phyloP scores from a whole-genome alignment of 2,888 invertebrate species.

The Cloeon dipterum region DNA sequence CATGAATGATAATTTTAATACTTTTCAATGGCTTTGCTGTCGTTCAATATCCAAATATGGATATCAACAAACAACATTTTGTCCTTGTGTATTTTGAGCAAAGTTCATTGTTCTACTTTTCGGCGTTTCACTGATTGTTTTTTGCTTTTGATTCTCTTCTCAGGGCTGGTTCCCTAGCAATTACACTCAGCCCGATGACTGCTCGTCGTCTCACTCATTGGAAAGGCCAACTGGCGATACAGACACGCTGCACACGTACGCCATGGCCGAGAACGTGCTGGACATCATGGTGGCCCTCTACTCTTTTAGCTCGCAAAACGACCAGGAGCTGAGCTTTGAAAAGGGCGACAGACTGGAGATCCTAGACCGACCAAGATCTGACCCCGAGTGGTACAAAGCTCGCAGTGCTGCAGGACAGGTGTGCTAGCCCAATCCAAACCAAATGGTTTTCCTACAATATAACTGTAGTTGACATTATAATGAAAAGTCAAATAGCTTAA shows the following conservation, averaged over 20 bases:
- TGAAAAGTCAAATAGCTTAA: no score
- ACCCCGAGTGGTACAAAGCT: constrained; percentile 81
- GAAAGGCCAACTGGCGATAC: constrained; percentile 42
- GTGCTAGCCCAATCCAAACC: no score
- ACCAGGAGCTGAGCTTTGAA: constrained; percentile 89
- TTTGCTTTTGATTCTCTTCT: no score
- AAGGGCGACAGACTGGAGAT: constrained; percentile 93
- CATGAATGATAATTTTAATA: no score
- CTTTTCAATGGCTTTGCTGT: no score
- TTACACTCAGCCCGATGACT: constrained; percentile 59
- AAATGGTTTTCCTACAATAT: no score
- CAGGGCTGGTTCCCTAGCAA: constrained; percentile 97
- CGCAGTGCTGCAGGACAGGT: constrained; percentile 24
- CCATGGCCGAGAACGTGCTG: constrained; percentile 85
- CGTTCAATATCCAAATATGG: no score
- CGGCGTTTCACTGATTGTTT: no score
- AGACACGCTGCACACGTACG: constrained; percentile 74
- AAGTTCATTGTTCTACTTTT: no score
- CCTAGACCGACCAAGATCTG: constrained; percentile 83
- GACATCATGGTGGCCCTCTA: constrained; percentile 92
- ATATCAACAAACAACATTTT: no score
- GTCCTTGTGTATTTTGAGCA: no score
- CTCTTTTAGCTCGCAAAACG: constrained; percentile 80
- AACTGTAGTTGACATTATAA: no score
- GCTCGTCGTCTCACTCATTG: background rate